Evolutionary conservation across 2,888 invertebrate genomes (phyloP), one percentile per base, ranked within the genome.

Genomic region (Lagria hirta): DNA sequence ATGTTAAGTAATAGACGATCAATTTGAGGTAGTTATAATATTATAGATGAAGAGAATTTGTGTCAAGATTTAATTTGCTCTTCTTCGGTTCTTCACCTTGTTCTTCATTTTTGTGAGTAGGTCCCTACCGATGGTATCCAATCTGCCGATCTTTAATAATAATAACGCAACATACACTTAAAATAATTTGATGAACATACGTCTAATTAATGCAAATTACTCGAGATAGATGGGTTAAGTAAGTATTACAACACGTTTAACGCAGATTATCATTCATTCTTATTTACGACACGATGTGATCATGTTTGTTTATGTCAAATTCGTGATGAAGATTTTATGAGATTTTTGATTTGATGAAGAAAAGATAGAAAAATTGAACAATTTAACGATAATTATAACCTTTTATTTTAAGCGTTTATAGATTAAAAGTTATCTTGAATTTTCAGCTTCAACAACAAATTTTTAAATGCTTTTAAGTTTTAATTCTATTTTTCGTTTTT

Each of bases 51-150:
- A 18, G 5, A 5, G 30, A 23, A 46, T 49, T 54, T 50, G 52
- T 56, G 52, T 50, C 45, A 41, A 41, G 41, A 41, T 17, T 41
- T 26, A n/a, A n/a, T n/a, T n/a, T n/a, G n/a, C n/a, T 23, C 16
- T 8, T n/a, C 5, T 20, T 28, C 12, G 20, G 35, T 33, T 42
- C 20, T 42, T 42, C 35, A 42, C 42, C 42, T 42, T 42, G 42
- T 35, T n/a, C 13, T 38, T 10, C 11, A 37, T 29, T 7, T 5
- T 18, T 18, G 18, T 18, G 18, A 18, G 18, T 7, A 18, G 7
- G 7, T 5, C n/a, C 8, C 8, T 8, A 4, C 4, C 8, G 8
- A 24, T 8, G n/a, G 7, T 24, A 24, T 4, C 8, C 4, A 11
- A 6, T 11, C 24, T 20, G 5, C 7, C 24, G 24, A 24, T 24